phyloP scores from a whole-genome alignment of 2,113 vertebrate genomes.

The Nerophis lumbriciformis region DNA sequence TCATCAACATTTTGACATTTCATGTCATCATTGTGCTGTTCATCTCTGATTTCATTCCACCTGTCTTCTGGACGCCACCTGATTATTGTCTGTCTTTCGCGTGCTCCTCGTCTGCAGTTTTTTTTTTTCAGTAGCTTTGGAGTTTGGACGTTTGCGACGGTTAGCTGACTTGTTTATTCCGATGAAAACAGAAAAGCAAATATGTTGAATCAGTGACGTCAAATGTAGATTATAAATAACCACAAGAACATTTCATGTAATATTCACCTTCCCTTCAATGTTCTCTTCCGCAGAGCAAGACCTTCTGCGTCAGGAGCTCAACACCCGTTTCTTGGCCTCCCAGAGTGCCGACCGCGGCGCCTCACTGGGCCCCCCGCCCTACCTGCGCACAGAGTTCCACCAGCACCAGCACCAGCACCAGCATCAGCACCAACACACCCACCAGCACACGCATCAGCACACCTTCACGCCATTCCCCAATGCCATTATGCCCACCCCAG shows the following conservation, averaged over 20 bases:
- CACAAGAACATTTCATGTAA: background rate
- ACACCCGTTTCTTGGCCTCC: slow-evolving; percentile 95
- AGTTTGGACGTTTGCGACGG: too few relatives aligned
- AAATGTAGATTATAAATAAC: too few relatives aligned
- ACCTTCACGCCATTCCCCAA: slow-evolving; percentile 98
- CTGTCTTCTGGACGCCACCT: too few relatives aligned
- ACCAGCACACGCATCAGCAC: slow-evolving; percentile 99
- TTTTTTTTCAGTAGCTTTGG: too few relatives aligned
- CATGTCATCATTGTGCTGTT: too few relatives aligned
- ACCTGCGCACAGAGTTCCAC: slow-evolving; percentile 98
- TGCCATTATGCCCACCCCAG: slow-evolving; percentile 98
- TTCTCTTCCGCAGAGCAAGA: slow-evolving; percentile 82
- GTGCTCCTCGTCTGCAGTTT: too few relatives aligned
- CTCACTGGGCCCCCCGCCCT: slow-evolving; percentile 90
- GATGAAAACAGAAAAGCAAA: too few relatives aligned
- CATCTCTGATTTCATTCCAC: too few relatives aligned
- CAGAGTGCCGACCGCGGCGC: slow-evolving; percentile 94
- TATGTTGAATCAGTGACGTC: too few relatives aligned
- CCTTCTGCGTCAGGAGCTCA: slow-evolving; percentile 93
- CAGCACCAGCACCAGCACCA: slow-evolving; percentile 95
- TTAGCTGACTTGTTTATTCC: too few relatives aligned
- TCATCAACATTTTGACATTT: too few relatives aligned
- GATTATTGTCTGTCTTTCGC: too few relatives aligned
- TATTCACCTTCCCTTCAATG: background rate
- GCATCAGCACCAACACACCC: slow-evolving; percentile 86